Evolutionary conservation across 1,140 invertebrate genomes (phyloP).

Genomic region (Spodoptera litura): DNA sequence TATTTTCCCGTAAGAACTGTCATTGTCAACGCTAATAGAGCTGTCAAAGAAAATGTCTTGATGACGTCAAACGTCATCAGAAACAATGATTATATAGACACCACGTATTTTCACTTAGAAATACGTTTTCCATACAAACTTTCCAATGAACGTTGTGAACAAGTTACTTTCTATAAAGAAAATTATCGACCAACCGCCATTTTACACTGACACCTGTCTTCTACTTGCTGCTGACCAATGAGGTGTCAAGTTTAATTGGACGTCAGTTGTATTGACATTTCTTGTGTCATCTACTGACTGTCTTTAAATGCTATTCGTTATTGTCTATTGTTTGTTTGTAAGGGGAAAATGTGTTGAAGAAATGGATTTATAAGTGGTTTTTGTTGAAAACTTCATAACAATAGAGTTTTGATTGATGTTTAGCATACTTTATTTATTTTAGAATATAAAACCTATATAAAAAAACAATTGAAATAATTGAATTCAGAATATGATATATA

Average conservation of each 20-base stretch:
- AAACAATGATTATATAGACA: constrained; percentile 29
- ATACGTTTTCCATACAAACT: constrained; percentile 71
- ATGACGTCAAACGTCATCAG: constrained; percentile 7
- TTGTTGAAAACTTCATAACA: too few species aligned
- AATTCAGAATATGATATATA: too few species aligned
- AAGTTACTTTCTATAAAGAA: constrained; percentile 74
- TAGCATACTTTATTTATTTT: too few species aligned
- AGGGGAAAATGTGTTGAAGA: constrained; percentile 2
- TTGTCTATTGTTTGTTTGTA: constrained; percentile 51
- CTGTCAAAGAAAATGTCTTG: constrained; percentile 20
- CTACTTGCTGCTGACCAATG: not conserved
- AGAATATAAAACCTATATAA: too few species aligned
- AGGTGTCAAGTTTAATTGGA: constrained; percentile 49
- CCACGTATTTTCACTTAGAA: constrained; percentile 61
- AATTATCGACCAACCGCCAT: constrained; percentile 63
- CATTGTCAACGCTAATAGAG: constrained; percentile 15
- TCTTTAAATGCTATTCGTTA: constrained; percentile 56
- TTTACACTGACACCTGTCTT: constrained; percentile 19
- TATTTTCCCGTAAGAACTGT: not conserved
- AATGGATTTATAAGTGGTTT: not conserved
- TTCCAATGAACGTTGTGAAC: constrained; percentile 74
- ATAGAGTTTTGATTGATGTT: too few species aligned
- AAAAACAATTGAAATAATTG: too few species aligned
- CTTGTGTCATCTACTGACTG: constrained; percentile 58
- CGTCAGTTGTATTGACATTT: constrained; percentile 60